Evolutionary conservation across 2,797 vertebrate species (phyloP).

Genomic region (Esox lucius): DNA sequence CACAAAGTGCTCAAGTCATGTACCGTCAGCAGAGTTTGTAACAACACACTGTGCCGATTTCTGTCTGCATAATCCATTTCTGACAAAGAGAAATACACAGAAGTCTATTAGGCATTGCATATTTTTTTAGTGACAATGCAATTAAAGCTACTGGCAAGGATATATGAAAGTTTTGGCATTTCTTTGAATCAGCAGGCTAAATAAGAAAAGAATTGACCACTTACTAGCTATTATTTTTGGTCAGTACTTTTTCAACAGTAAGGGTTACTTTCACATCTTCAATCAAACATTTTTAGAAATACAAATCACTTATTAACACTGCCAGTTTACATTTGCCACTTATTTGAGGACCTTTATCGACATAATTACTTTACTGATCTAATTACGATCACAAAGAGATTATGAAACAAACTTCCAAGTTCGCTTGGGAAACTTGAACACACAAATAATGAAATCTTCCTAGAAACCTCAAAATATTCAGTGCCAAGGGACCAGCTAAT

Average conservation of each 20-base stretch:
- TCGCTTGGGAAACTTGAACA: slow-evolving; percentile 43
- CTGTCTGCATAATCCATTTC: background rate
- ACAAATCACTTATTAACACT: no score
- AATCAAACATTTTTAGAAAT: background rate
- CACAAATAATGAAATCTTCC: slow-evolving; percentile 39
- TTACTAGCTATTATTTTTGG: background rate
- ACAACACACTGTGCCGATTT: background rate
- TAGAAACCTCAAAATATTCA: slow-evolving; percentile 53
- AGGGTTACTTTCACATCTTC: background rate
- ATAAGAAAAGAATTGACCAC: background rate
- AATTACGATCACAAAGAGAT: background rate
- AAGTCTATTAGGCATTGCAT: background rate
- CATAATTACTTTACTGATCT: background rate
- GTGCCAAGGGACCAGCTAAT: slow-evolving; percentile 47
- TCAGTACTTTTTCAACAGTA: no score
- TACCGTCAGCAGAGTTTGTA: background rate
- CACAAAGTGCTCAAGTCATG: background rate
- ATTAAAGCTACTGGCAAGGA: background rate
- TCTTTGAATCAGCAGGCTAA: background rate
- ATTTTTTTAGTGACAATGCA: background rate
- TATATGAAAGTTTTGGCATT: background rate
- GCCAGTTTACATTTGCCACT: background rate
- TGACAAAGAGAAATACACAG: background rate
- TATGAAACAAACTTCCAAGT: slow-evolving; percentile 18
- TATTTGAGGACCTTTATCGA: background rate